Evolutionary conservation across 2,888 invertebrate genomes (phyloP), one percentile per base, ranked within the genome.

Genomic region (Autographa pulchrina): DNA sequence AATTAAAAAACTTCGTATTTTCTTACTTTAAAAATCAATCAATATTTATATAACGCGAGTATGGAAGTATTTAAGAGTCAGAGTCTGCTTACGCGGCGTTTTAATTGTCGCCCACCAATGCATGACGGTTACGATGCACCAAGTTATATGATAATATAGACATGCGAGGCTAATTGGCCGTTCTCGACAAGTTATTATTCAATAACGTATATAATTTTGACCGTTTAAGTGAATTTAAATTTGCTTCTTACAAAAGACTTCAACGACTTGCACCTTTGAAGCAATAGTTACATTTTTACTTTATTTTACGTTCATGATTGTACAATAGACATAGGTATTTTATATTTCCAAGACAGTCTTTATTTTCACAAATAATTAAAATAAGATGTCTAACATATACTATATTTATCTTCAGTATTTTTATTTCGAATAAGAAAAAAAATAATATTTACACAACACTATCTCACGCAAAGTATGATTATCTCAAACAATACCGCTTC

Each of bases 181-280:
- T 69, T 82, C 70, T 74, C 62, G 65, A 68, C 80, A 77, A 60
- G 69, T 71, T 70, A 74, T 77, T 74, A 76, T 76, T 60, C 73
- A 82, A 77, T 78, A 81, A 70, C 56, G 70, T 63, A 65, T 70
- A 58, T 64, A 68, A 64, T 65, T 70, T 65, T 43, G 58, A 65
- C 41, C 61, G 66, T 70, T 72, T 74, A 64, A 70, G 61, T 75
- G 65, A 35, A 67, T 69, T 75, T 71, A 62, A 72, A 77, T 78
- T 66, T 48, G 70, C 48, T 41, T 63, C 83, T 48, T 84, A 88
- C 81, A 87, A 90, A 90, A 90, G 90, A 91, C 89, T 84, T 91
- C 90, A 91, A 91, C 91, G 90, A 82, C 89, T 81, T 38, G 72
- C 64, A 60, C 18, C 66, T 75, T 20, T 48, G 61, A 66, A 38